phyloP scores from a whole-genome alignment of 2,888 invertebrate genomes.

The Acanthacorydalis orientalis region DNA sequence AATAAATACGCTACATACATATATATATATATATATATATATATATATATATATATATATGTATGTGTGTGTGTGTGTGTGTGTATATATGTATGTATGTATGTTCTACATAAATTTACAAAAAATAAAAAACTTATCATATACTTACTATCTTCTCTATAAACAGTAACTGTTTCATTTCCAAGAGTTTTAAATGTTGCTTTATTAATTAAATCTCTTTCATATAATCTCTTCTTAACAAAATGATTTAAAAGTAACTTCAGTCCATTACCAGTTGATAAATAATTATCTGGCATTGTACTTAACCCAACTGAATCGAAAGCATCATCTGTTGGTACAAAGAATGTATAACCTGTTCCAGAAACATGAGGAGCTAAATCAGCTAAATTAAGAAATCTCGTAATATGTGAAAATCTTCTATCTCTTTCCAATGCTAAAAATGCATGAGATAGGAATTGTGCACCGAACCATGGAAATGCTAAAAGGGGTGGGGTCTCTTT shows the following conservation, averaged over 20 bases:
- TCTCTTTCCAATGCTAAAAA: constrained; percentile 41
- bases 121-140: not conserved
- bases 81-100: too few relatives aligned
- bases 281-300: constrained; percentile 35
- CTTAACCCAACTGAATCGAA: constrained; percentile 42
- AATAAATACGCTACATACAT: too few relatives aligned
- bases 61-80: too few relatives aligned
- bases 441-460: constrained; percentile 44
- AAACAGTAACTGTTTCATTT: constrained; percentile 34
- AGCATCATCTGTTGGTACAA: constrained; percentile 50
- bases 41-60: too few relatives aligned
- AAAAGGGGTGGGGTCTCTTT: constrained; percentile 46
- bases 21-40: too few relatives aligned
- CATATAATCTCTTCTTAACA: constrained; percentile 40
- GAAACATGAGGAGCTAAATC: constrained; percentile 42
- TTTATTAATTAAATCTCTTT: constrained; percentile 37
- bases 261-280: constrained; percentile 37
- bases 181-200: constrained; percentile 35
- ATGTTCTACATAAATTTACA: too few relatives aligned
- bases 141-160: constrained; percentile 24
- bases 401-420: constrained; percentile 36
- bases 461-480: constrained; percentile 47
- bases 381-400: constrained; percentile 42
- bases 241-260: constrained; percentile 43
- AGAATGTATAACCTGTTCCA: constrained; percentile 49